Evolutionary conservation across 2,113 vertebrate genomes (phyloP), one percentile per base, ranked within the genome.

Genomic region (Spea bombifrons): DNA sequence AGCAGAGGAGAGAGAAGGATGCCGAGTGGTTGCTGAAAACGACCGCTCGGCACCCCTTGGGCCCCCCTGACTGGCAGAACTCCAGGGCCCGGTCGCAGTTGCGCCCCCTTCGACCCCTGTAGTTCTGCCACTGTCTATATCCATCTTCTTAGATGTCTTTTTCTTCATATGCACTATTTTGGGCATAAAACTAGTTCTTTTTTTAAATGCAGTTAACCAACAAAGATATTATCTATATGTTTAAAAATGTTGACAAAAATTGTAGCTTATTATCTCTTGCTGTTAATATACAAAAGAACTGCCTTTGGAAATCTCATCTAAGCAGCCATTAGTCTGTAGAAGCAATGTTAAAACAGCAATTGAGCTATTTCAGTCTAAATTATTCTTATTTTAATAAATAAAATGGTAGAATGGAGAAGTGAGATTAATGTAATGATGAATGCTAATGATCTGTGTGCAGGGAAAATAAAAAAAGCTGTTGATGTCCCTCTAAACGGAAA

Each of bases 351-450:
- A 59, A 77, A 49, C 75, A 77, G 75, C 75, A 70, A 55, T 77
- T 77, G 75, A 77, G 75, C 66, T 67, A 70, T 69, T 77, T 77
- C 67, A 70, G 67, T 70, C 68, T 46, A 77, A 77, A 77, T 77
- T 77, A 70, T 70, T 70, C 75, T 77, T 77, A 77, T 77, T 77
- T 70, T 63, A 70, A 70, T 69, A 69, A 76, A 69, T 76, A 77
- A 77, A 77, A 68, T 30, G 53, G 75, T 77, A 61, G 12, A 77
- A 77, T 77, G 66, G 66, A 61, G 16, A 77, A 70, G 7, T 50
- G 43, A 77, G 66, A 77, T 77, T 77, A 70, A 70, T 61, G 55
- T 77, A 69, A 52, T 70, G 45, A 70, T 49, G 44, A 77, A 77
- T 70, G 75, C 53, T 77, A 70, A 77, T 77, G 66, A 77, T 61